Base-by-base conservation (phyloP, 2,888 invertebrate genomes). In the Lissonota sp. region DNA sequence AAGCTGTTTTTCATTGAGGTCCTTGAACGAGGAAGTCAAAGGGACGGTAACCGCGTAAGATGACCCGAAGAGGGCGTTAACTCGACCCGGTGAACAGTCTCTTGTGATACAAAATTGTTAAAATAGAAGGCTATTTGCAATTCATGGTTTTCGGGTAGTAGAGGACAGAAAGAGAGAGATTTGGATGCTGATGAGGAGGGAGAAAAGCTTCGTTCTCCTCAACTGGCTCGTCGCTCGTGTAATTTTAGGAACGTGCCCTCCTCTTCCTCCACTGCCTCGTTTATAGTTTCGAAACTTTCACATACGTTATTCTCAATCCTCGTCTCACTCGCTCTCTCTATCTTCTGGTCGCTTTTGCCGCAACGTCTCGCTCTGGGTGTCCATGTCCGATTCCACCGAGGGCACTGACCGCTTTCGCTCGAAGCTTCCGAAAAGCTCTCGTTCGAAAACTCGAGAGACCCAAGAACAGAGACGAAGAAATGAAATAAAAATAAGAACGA, bases 221-320 rank as follows among this genome's bases (percentile, higher is more conserved):
- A 58, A 12, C 16, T 8, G 14, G 7, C 37, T 16, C 42, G 10
- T 55, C 51, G 53, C 76, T 81, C 82, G 80, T 81, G 80, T 82
- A 85, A 84, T 85, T 86, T 84, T 83, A 83, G 82, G 83, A 69
- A 82, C 75, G 70, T 70, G 63, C 79, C 46, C 63, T 74, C 58
- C 53, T 12, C 81, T 6, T 55, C 39, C 16, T 14, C n/a, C 53
- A n/a, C 6, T 53, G 26, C 26, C 26, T 26, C 26, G 26, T 26
- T 26, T 26, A n/a, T n/a, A 26, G 26, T 26, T 26, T 26, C 26
- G 26, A 26, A 26, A 39, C 8, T 14, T 26, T 53, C 63, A 10
- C n/a, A 72, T 63, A 12, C 58, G 42, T 37, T 49, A 67, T 40
- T 66, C 26, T 8, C 46, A 49, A 71, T 79, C 85, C 82, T 82